These are phyloP conservation scores for Amniataba percoides DNA, from an alignment of 2,797 vertebrate species.

Conservation along the genomic window DNA sequence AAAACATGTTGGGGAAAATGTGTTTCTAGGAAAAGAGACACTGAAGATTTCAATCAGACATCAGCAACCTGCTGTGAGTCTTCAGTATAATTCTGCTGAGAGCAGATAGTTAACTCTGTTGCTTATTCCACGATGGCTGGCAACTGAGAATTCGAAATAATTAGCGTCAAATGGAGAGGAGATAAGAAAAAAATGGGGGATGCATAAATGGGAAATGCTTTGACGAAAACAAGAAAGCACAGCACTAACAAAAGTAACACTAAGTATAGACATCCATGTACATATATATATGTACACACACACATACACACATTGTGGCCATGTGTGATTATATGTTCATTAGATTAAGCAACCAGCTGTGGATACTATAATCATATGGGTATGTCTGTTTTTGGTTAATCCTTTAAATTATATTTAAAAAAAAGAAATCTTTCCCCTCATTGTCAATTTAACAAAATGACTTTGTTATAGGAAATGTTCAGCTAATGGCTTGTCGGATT, in stretches of 20 bases:
- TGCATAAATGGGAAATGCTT: constrained; percentile 33
- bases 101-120: constrained; percentile 55
- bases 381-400: neutral
- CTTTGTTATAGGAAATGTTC: neutral
- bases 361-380: neutral
- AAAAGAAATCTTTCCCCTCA: neutral
- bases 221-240: constrained; percentile 19
- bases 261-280: neutral
- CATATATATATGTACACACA: neutral
- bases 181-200: constrained; percentile 30
- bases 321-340: neutral
- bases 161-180: constrained; percentile 50
- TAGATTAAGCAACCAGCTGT: neutral
- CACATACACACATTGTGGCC: neutral
- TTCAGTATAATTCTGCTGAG: constrained; percentile 58
- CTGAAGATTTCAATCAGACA: constrained; percentile 66
- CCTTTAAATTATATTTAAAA: neutral
- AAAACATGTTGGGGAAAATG: constrained; percentile 42
- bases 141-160: constrained; percentile 59
- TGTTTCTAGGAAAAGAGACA: constrained; percentile 36
- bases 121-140: constrained; percentile 40
- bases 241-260: constrained; percentile 2
- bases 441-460: neutral
- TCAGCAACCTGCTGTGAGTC: constrained; percentile 70
- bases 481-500: neutral